phyloP scores from a whole-genome alignment of 2,797 vertebrate genomes.

The Lagorchestes hirsutus region DNA sequence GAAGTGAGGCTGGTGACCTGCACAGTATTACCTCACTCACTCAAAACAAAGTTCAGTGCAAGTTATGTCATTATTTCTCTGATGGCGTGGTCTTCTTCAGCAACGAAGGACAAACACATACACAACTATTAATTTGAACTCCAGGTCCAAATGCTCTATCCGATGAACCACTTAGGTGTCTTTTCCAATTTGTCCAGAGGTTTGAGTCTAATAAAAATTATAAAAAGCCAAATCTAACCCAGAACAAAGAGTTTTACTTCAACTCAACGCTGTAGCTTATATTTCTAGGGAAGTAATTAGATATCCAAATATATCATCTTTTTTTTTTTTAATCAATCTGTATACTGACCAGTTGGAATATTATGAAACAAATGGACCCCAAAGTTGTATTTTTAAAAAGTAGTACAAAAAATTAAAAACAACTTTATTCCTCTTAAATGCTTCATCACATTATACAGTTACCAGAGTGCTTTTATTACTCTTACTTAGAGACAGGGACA shows the following conservation, averaged over 20 bases:
- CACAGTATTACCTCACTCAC: too few relatives aligned
- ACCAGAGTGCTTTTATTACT: constrained; percentile 38
- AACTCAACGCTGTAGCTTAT: neutral
- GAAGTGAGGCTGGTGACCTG: too few relatives aligned
- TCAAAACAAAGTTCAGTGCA: too few relatives aligned
- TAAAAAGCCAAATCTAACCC: neutral
- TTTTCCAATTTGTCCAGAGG: neutral
- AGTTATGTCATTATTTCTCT: too few relatives aligned
- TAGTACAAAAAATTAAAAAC: constrained; percentile 26
- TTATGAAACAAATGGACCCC: constrained; percentile 27
- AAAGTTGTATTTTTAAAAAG: constrained; percentile 37
- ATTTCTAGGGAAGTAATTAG: neutral
- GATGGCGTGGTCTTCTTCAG: too few relatives aligned
- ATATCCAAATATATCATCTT: neutral
- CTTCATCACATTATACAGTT: neutral
- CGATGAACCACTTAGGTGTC: neutral
- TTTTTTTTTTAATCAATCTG: constrained; percentile 50
- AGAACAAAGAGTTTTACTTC: neutral
- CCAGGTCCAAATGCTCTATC: neutral
- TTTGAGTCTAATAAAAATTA: neutral
- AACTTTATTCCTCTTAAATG: neutral
- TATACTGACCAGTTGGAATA: constrained; percentile 56
- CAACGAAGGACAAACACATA: too few relatives aligned
- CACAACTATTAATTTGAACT: neutral
- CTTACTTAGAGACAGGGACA: neutral